Evolutionary conservation across 2,113 vertebrate genomes (phyloP).

Genomic region (Bucco capensis): DNA sequence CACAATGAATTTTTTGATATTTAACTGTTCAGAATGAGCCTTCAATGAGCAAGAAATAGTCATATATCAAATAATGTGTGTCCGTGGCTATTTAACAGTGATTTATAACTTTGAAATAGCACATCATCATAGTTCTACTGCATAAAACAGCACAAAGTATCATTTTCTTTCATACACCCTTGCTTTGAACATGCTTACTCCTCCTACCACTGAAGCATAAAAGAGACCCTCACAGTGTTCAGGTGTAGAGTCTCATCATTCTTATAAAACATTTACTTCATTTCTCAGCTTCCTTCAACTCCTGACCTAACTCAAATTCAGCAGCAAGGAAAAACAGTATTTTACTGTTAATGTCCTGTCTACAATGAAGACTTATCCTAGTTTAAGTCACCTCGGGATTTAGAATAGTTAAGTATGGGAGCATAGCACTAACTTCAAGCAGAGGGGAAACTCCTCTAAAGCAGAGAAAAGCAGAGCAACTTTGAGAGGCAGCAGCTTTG

Average conservation of each 20-base stretch:
- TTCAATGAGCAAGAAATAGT: background rate
- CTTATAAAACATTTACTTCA: background rate
- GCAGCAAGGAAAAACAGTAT: background rate
- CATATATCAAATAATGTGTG: background rate
- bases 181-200: background rate
- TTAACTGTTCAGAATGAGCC: background rate
- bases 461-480: rapidly evolving
- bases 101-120: background rate
- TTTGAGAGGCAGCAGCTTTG: background rate
- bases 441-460: background rate
- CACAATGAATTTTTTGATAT: background rate
- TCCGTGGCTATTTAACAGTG: background rate
- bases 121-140: background rate
- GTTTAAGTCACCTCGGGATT: background rate
- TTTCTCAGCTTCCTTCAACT: background rate
- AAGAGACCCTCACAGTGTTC: rapidly evolving
- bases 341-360: background rate
- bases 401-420: background rate
- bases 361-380: background rate
- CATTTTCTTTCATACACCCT: background rate
- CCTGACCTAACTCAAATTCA: background rate
- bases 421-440: background rate
- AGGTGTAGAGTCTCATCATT: background rate
- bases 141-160: background rate
- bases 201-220: background rate